Percentiles rank a stretch among this genome's conserved stretches.
Evolutionary conservation across 1,140 invertebrate genomes (phyloP).

Genomic region (Ostrea denselamellosa): DNA sequence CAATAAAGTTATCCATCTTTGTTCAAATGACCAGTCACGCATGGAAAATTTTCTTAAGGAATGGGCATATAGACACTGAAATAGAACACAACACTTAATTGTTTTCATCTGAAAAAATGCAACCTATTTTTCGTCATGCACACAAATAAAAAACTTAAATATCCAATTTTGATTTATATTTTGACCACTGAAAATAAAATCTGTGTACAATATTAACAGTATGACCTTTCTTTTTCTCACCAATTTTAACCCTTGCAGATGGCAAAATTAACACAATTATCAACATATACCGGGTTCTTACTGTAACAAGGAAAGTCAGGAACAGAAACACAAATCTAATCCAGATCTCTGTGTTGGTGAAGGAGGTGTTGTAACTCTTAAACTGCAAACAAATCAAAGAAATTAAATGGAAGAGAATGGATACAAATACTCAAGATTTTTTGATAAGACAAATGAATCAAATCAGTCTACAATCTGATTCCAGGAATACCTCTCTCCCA

Average conservation of each 20-base stretch:
- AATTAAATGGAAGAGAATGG: background rate
- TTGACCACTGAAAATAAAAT: too few species aligned
- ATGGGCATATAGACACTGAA: constrained; percentile 94
- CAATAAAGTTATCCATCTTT: constrained; percentile 95
- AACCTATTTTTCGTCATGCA: background rate
- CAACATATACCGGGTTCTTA: constrained; percentile 82
- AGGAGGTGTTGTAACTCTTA: constrained; percentile 95
- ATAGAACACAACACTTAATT: constrained; percentile 48
- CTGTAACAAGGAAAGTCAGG: constrained; percentile 91
- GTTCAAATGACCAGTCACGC: constrained; percentile 97
- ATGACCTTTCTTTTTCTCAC: too few species aligned
- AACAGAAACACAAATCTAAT: constrained; percentile 95
- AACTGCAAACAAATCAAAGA: constrained; percentile 86
- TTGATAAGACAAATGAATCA: too few species aligned
- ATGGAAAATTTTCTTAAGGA: constrained; percentile 91
- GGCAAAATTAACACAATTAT: too few species aligned
- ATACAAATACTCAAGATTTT: too few species aligned
- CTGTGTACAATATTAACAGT: too few species aligned
- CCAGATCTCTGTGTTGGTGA: constrained; percentile 98
- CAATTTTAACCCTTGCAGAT: too few species aligned
- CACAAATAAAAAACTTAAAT: background rate
- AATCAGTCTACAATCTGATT: too few species aligned
- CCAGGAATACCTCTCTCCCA: too few species aligned
- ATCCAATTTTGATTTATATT: too few species aligned
- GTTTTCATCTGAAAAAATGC: background rate